phyloP scores from a whole-genome alignment of 2,797 vertebrate genomes.

The Lacerta bilineata region DNA sequence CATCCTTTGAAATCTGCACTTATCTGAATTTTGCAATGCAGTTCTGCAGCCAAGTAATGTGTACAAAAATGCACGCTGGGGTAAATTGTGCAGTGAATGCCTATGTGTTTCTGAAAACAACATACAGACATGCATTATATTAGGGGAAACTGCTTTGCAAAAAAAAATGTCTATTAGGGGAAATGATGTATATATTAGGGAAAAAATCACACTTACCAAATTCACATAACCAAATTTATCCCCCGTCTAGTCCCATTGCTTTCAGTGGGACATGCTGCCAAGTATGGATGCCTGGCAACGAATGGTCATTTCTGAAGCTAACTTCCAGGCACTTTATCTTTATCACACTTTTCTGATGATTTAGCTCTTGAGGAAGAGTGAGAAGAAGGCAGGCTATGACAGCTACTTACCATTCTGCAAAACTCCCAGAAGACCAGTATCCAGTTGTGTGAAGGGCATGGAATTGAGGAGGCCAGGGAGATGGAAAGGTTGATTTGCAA shows the following conservation, averaged over 20 bases:
- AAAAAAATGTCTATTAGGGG: too few relatives aligned
- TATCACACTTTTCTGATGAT: neutral
- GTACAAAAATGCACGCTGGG: too few relatives aligned
- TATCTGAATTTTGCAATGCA: too few relatives aligned
- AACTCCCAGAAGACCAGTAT: neutral
- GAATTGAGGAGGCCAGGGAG: neutral
- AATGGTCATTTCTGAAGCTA: neutral
- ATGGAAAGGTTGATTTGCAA: constrained; percentile 14
- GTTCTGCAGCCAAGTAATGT: too few relatives aligned
- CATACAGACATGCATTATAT: too few relatives aligned
- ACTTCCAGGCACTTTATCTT: neutral
- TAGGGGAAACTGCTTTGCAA: too few relatives aligned
- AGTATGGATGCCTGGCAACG: neutral
- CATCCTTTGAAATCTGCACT: too few relatives aligned
- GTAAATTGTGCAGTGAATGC: too few relatives aligned
- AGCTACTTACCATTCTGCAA: constrained; percentile 11
- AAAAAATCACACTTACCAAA: too few relatives aligned
- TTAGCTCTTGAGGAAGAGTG: constrained; percentile 16
- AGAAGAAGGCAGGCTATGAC: neutral
- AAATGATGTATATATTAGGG: too few relatives aligned
- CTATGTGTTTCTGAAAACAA: too few relatives aligned
- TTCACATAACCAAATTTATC: neutral
- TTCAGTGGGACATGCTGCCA: neutral
- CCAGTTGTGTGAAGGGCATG: neutral
- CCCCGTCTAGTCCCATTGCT: neutral